Evolutionary conservation across 2,888 invertebrate genomes (phyloP).

Genomic region (Carcina quercana): DNA sequence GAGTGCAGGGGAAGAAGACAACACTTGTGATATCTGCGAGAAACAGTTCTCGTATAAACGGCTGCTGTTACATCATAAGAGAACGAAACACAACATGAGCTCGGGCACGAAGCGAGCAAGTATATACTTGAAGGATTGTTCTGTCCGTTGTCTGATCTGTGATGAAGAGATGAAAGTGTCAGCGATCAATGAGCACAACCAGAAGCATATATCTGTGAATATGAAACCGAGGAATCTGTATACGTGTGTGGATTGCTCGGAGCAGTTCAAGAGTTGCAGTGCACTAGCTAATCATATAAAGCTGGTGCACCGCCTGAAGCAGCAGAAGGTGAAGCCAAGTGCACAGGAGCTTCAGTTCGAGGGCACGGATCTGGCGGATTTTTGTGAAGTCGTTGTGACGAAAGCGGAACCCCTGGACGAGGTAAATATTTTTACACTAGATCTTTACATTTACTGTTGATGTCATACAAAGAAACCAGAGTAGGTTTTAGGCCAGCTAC

Average conservation of each 20-base stretch:
- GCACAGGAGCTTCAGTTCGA: slow-evolving; percentile 20
- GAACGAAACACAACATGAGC: slow-evolving; percentile 59
- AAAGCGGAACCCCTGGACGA: slow-evolving; percentile 68
- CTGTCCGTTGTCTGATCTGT: slow-evolving; percentile 60
- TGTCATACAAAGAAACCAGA: too few relatives aligned
- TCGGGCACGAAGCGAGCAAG: slow-evolving; percentile 58
- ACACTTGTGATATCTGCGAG: slow-evolving; percentile 66
- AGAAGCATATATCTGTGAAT: slow-evolving; percentile 50
- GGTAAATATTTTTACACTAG: too few relatives aligned
- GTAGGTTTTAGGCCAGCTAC: too few relatives aligned
- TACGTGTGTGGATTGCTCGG: slow-evolving; percentile 56
- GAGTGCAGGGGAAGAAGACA: slow-evolving; percentile 57
- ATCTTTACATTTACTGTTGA: too few relatives aligned
- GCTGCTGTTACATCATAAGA: slow-evolving; percentile 54
- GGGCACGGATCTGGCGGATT: slow-evolving; percentile 57
- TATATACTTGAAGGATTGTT: slow-evolving; percentile 56
- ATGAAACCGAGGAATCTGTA: slow-evolving; percentile 62
- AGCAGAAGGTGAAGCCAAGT: slow-evolving; percentile 37
- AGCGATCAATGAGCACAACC: slow-evolving; percentile 58
- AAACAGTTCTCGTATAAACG: slow-evolving; percentile 63
- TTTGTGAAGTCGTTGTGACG: slow-evolving; percentile 74
- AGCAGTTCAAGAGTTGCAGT: slow-evolving; percentile 57
- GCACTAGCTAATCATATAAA: slow-evolving; percentile 58
- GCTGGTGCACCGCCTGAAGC: slow-evolving; percentile 46
- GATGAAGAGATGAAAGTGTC: slow-evolving; percentile 62